Conservation (phyloP, 2,888 invertebrate species). For the Desoria tigrina region DNA sequence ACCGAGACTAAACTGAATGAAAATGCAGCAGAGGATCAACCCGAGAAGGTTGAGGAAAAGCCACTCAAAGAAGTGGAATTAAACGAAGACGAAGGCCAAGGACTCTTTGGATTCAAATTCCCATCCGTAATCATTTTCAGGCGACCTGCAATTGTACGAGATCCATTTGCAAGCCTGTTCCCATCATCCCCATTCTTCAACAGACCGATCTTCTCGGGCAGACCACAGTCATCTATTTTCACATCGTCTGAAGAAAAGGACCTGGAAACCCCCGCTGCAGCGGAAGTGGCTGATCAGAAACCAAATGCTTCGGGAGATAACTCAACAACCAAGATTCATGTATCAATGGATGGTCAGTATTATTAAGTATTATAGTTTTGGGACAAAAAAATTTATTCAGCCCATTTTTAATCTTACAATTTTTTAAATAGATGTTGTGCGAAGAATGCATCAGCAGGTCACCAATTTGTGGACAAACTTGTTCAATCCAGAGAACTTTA, state of each 20-base stretch:
- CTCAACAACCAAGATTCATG: neutral
- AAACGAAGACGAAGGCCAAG: constrained; percentile 9
- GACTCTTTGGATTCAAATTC: constrained; percentile 40
- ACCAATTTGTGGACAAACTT: constrained; percentile 36
- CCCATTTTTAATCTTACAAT: constrained; percentile 8
- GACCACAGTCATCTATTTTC: neutral
- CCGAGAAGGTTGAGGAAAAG: constrained; percentile 17
- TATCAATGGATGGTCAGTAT: neutral
- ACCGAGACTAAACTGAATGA: neutral
- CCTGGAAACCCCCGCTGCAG: neutral
- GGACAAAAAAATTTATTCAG: constrained; percentile 1
- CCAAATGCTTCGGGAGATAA: neutral
- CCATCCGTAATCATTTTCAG: constrained; percentile 46
- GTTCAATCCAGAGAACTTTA: constrained; percentile 28
- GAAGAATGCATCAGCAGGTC: constrained; percentile 50
- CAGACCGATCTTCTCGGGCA: constrained; percentile 27
- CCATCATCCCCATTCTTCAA: constrained; percentile 33
- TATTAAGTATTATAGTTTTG: too few species aligned
- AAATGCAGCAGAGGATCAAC: neutral
- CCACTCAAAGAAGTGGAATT: neutral
- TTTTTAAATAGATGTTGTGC: constrained; percentile 43
- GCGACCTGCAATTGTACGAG: constrained; percentile 45
- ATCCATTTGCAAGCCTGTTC: constrained; percentile 36
- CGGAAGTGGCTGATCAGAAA: constrained; percentile 9
- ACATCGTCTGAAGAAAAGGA: constrained; percentile 9